Percentiles rank a stretch among this genome's conserved stretches.
phyloP scores from a whole-genome alignment of 1,140 invertebrate genomes.

The Sminthurides bifidus region DNA sequence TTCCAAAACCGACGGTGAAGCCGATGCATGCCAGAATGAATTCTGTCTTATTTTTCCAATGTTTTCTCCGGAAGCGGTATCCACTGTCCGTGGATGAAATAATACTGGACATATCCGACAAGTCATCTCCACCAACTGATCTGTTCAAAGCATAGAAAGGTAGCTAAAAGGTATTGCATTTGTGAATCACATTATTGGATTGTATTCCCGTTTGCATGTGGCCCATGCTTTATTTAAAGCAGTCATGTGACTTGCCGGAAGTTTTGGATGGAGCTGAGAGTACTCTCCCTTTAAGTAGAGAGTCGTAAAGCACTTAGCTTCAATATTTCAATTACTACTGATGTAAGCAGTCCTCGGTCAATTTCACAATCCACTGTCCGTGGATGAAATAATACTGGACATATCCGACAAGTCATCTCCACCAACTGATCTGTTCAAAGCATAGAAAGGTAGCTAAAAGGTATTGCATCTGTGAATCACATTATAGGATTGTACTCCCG shows the following conservation, averaged over 20 bases:
- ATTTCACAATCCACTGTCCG: conserved; percentile 32
- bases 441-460: not conserved
- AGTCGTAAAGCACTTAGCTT: too few relatives aligned
- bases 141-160: not conserved
- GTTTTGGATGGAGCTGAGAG: not conserved
- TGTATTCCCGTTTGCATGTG: too few relatives aligned
- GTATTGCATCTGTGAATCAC: too few relatives aligned
- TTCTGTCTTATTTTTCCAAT: conserved; percentile 81
- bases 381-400: conserved; percentile 5
- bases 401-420: conserved; percentile 47
- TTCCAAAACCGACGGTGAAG: conserved; percentile 81
- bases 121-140: conserved; percentile 39
- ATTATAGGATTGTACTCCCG: too few relatives aligned
- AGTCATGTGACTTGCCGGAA: not conserved
- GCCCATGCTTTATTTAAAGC: not conserved
- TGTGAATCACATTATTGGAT: too few relatives aligned
- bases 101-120: conserved; percentile 37
- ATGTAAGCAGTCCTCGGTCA: too few relatives aligned
- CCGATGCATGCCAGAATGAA: conserved; percentile 81
- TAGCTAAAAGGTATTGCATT: not conserved
- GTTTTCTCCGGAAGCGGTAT: conserved; percentile 58
- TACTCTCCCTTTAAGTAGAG: too few relatives aligned
- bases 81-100: conserved; percentile 8
- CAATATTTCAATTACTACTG: too few relatives aligned
- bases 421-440: not conserved